phyloP scores from a whole-genome alignment of 2,888 invertebrate species.

The Boloria euphrosyne region DNA sequence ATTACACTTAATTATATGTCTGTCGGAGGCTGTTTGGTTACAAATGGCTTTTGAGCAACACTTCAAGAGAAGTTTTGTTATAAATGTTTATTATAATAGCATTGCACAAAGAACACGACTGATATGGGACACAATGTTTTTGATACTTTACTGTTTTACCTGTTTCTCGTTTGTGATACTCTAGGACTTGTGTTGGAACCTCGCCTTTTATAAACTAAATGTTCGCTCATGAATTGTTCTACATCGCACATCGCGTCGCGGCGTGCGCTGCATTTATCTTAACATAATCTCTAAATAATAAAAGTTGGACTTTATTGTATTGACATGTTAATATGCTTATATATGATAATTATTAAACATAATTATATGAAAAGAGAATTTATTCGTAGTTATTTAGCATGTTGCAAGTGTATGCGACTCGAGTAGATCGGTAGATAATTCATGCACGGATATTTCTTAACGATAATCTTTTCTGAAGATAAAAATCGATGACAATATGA shows the following conservation, averaged over 20 bases:
- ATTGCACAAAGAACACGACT: slow-evolving; percentile 80
- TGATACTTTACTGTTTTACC: slow-evolving; percentile 78
- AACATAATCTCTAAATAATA: slow-evolving; percentile 31
- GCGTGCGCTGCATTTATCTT: slow-evolving; percentile 31
- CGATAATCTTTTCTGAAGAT: slow-evolving; percentile 53
- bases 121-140: slow-evolving; percentile 81
- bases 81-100: slow-evolving; percentile 71
- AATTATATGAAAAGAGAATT: slow-evolving; percentile 40
- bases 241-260: slow-evolving; percentile 24
- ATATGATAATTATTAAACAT: slow-evolving; percentile 35
- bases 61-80: slow-evolving; percentile 77
- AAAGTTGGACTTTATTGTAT: slow-evolving; percentile 40
- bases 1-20: slow-evolving; percentile 79
- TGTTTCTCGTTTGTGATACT: slow-evolving; percentile 68
- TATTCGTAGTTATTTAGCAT: slow-evolving; percentile 39
- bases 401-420: slow-evolving; percentile 42
- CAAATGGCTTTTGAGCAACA: slow-evolving; percentile 78
- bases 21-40: slow-evolving; percentile 79
- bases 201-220: slow-evolving; percentile 64
- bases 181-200: slow-evolving; percentile 59
- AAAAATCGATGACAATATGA: slow-evolving; percentile 64
- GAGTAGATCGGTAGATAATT: slow-evolving; percentile 52
- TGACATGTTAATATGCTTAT: slow-evolving; percentile 41
- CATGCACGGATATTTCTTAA: slow-evolving; percentile 53
- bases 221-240: slow-evolving; percentile 61